phyloP scores from a whole-genome alignment of 2,888 invertebrate species.

The Folsomia candida region DNA sequence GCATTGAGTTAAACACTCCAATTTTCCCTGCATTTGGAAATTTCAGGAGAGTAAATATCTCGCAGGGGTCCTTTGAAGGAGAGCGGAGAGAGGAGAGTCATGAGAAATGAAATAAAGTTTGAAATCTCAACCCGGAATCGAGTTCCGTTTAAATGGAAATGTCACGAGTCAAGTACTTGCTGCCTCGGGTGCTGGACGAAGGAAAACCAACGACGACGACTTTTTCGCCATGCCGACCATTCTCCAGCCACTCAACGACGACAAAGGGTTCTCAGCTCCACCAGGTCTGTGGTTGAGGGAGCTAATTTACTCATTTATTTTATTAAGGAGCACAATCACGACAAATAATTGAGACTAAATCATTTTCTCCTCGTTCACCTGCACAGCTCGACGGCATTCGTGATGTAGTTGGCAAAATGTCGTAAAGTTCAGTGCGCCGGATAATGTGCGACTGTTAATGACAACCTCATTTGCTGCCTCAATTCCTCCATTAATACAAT shows the following conservation, averaged over 20 bases:
- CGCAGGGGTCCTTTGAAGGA: neutral
- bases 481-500: conserved; percentile 17
- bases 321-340: neutral
- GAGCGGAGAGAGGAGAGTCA: neutral
- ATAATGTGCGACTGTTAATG: conserved; percentile 50
- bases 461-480: conserved; percentile 50
- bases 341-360: neutral
- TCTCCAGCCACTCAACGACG: neutral
- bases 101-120: neutral
- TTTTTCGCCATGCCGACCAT: neutral
- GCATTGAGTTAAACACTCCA: neutral
- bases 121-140: neutral
- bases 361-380: neutral
- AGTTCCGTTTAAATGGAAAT: neutral
- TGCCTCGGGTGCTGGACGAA: neutral
- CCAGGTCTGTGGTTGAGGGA: neutral
- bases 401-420: conserved; percentile 8
- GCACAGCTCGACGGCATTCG: neutral
- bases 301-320: conserved; percentile 3
- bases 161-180: neutral
- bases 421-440: conserved; percentile 44
- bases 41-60: neutral
- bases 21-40: neutral
- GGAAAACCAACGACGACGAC: neutral
- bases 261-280: neutral